These are phyloP conservation scores for Sarcoramphus papa DNA, from an alignment of 2,797 vertebrate genomes.

Conservation along the genomic window DNA sequence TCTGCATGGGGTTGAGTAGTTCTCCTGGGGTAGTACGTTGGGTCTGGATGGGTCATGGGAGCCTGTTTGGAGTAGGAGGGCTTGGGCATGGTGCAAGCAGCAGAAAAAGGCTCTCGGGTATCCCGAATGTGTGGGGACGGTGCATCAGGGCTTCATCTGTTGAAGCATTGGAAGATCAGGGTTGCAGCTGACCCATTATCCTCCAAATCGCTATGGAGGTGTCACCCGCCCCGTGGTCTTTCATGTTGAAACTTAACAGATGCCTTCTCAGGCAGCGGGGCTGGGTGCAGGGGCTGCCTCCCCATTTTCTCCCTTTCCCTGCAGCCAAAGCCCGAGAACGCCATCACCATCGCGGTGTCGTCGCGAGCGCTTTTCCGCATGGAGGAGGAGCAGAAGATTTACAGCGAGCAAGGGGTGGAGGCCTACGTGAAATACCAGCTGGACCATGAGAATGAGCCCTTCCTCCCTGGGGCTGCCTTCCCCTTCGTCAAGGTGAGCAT, in stretches of 20 bases:
- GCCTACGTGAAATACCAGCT: conserved; percentile 92
- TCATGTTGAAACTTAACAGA: accelerated
- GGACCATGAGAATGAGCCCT: conserved; percentile 92
- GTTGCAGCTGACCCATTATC: accelerated
- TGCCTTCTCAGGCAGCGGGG: accelerated
- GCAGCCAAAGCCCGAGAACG: conserved; percentile 91
- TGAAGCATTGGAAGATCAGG: accelerated
- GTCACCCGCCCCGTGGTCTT: accelerated
- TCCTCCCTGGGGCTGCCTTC: conserved; percentile 91
- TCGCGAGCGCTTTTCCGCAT: conserved; percentile 93
- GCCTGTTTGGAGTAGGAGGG: neutral
- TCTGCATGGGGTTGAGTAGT: accelerated
- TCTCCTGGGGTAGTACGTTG: neutral
- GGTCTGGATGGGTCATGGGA: neutral
- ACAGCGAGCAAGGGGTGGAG: conserved; percentile 87
- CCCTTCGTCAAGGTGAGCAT: conserved; percentile 89
- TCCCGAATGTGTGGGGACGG: accelerated
- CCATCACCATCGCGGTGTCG: conserved; percentile 92
- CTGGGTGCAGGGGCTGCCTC: neutral
- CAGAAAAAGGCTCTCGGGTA: neutral
- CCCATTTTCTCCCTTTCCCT: neutral
- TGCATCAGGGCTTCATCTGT: neutral
- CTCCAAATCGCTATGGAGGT: accelerated
- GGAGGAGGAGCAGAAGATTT: conserved; percentile 91
- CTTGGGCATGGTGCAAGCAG: neutral